phyloP scores from a whole-genome alignment of 2,888 invertebrate species.

The Lepetodrilus schrolli region DNA sequence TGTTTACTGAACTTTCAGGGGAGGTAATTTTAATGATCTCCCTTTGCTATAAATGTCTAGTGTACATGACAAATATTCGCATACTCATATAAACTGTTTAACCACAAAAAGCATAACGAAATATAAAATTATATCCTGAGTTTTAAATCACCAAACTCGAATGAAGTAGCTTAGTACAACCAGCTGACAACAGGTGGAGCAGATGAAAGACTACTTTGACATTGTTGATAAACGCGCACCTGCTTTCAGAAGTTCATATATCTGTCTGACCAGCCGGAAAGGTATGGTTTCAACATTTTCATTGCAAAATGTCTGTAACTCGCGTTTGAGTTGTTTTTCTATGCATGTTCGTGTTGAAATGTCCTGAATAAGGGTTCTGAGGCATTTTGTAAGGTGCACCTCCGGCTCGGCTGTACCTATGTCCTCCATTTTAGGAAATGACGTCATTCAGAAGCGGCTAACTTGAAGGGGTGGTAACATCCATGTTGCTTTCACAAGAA shows the following conservation, averaged over 20 bases:
- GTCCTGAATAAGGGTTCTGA: conserved; percentile 45
- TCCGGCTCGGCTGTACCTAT: conserved; percentile 40
- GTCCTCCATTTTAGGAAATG: conserved; percentile 38
- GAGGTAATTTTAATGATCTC: too few species aligned
- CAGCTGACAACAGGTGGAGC: too few species aligned
- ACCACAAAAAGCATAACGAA: too few species aligned
- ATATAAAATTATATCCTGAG: conserved; percentile 7
- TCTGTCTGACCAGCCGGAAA: conserved; percentile 44
- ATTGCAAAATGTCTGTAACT: conserved; percentile 29
- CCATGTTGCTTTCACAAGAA: too few species aligned
- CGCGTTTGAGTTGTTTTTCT: conserved; percentile 36
- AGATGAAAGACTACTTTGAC: too few species aligned
- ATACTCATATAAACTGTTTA: too few species aligned
- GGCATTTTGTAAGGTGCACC: conserved; percentile 50
- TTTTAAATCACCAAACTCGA: not conserved
- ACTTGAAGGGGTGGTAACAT: not conserved
- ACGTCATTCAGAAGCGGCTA: not conserved
- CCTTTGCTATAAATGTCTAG: too few species aligned
- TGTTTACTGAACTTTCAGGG: too few species aligned
- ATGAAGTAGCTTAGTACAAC: too few species aligned
- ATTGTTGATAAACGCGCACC: too few species aligned
- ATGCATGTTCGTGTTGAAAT: conserved; percentile 40
- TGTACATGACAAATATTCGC: too few species aligned
- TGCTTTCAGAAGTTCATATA: conserved; percentile 35
- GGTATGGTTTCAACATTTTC: conserved; percentile 43